Conservation (phyloP, 2,113 vertebrate species). For the Odontesthes bonariensis region DNA sequence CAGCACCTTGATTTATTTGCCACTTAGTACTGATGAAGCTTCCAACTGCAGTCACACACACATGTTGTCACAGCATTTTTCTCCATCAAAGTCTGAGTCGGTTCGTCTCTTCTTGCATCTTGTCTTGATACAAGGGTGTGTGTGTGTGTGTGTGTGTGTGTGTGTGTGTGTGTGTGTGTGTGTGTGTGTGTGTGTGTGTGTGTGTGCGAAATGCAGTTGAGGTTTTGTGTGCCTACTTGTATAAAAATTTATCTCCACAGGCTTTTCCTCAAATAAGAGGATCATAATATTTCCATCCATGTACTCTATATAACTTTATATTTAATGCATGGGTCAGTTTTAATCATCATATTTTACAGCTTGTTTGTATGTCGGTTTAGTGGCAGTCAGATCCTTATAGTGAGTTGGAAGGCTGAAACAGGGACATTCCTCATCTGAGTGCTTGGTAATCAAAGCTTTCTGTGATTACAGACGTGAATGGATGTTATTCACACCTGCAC, state of each 20-base stretch:
- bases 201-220: too few species aligned
- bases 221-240: constrained; percentile 11
- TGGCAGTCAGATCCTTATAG: constrained; percentile 41
- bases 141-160: neutral
- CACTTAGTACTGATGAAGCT: constrained; percentile 98
- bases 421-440: constrained; percentile 58
- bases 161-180: too few species aligned
- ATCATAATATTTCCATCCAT: neutral
- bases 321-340: neutral
- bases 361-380: constrained; percentile 14
- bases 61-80: constrained; percentile 92
- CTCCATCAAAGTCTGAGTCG: constrained; percentile 83
- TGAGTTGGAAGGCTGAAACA: constrained; percentile 51
- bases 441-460: constrained; percentile 74
- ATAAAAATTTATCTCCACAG: neutral
- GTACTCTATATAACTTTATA: neutral
- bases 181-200: too few species aligned
- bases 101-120: constrained; percentile 64
- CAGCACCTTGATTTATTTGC: constrained; percentile 94
- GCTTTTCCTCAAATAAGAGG: neutral
- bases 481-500: constrained; percentile 71
- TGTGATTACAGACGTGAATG: constrained; percentile 70
- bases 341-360: constrained; percentile 9
- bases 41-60: constrained; percentile 92
- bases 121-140: constrained; percentile 41